Base-by-base conservation (phyloP, 2,888 invertebrate genomes). In the Lasioglossum calceatum region DNA sequence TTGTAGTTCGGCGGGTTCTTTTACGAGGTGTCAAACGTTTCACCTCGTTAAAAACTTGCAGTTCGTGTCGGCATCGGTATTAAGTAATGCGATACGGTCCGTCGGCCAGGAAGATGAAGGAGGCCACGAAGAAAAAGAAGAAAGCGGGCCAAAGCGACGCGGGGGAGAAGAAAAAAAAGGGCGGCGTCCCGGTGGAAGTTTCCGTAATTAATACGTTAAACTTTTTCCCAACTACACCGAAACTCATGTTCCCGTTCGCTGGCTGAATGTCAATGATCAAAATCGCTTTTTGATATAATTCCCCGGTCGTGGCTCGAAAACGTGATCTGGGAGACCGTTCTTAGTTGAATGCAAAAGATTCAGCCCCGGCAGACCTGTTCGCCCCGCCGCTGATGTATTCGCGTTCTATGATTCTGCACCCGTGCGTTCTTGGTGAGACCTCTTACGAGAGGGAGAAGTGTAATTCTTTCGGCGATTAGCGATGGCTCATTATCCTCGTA, bases 401-500 rank as follows among this genome's bases (percentile, higher is more conserved):
- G 23, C 70, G 42, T 27, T 75, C 82, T 44, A 75, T 70, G 75
- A 81, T 74, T 76, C 79, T n/a, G 64, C 36, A 12, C 14, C 47
- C 50, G 44, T 16, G 58, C 42, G 27, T 78, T 77, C 70, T 77
- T 42, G 67, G n/a, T 47, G 82, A 79, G 79, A 73, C 76, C 87
- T 42, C 82, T 86, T 85, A 76, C 77, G 61, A 27, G 80, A 50
- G 70, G 50, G 67, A 72, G 64, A 72, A 81, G 72, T 86, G 85
- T 91, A 92, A 92, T 93, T 93, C 93, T 93, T 93, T 93, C 91
- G 85, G 90, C 89, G 93, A 93, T 93, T 93, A 93, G 93, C 91
- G 92, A 92, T 92, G 92, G 91, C 91, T 93, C 92, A 93, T 93
- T 93, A 93, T 93, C 93, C 90, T 77, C 83, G 92, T 91, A 93